These are phyloP conservation scores for Siniperca scherzeri DNA, from an alignment of 2,797 vertebrate species.

Conservation along the genomic window DNA sequence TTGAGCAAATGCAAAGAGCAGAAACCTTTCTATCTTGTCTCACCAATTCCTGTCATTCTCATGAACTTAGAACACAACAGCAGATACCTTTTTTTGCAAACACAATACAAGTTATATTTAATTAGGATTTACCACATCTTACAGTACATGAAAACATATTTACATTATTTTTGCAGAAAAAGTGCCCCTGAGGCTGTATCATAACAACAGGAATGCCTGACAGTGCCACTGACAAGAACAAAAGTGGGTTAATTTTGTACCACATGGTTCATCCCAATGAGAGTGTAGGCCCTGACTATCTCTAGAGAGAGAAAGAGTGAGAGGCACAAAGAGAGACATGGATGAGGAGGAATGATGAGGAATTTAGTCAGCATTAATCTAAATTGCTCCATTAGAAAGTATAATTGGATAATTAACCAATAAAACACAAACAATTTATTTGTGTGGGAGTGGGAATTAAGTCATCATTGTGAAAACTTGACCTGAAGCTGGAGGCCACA, in stretches of 20 bases:
- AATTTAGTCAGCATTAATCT: slow-evolving; percentile 20
- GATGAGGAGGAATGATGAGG: slow-evolving; percentile 3
- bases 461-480: slow-evolving; percentile 16
- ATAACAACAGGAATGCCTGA: slow-evolving; percentile 26
- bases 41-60: neutral
- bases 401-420: slow-evolving; percentile 9
- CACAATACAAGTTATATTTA: neutral
- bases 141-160: neutral
- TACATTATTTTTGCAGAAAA: slow-evolving; percentile 20
- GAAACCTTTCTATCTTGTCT: neutral
- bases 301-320: slow-evolving; percentile 18
- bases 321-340: slow-evolving; percentile 15
- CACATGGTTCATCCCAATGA: slow-evolving; percentile 29
- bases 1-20: neutral
- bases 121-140: neutral
- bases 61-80: neutral
- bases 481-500: neutral
- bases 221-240: slow-evolving; percentile 24
- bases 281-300: slow-evolving; percentile 17
- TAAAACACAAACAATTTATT: slow-evolving; percentile 1
- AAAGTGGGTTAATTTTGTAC: slow-evolving; percentile 31
- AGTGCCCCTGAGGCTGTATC: slow-evolving; percentile 1
- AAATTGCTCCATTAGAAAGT: slow-evolving; percentile 24
- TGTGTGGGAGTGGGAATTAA: slow-evolving; percentile 14
- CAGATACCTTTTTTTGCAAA: neutral